Evolutionary conservation across 2,113 vertebrate species (phyloP).

Genomic region (Percina caprodes): DNA sequence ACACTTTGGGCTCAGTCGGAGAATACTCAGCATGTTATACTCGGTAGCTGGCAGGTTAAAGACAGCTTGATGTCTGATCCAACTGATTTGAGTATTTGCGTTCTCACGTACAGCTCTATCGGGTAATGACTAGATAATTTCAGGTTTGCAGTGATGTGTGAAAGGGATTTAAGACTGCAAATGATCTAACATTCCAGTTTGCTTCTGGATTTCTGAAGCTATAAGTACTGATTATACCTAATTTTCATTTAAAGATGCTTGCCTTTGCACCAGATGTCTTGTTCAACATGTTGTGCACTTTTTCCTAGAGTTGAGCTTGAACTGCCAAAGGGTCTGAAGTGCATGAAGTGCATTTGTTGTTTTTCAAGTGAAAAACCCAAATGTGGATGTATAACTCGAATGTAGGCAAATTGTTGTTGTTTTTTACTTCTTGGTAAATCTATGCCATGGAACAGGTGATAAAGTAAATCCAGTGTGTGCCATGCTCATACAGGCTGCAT

Average conservation of each 20-base stretch:
- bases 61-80: no score
- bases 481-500: slow-evolving; percentile 9
- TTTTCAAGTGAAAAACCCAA: background rate
- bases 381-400: background rate
- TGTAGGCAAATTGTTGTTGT: background rate
- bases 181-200: background rate
- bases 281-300: background rate
- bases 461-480: slow-evolving; percentile 12
- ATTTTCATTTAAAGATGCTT: slow-evolving; percentile 5
- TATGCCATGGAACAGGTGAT: background rate
- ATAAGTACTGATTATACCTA: background rate
- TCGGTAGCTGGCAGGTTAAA: no score
- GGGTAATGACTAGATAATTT: no score
- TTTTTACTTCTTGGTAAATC: background rate
- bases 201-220: background rate
- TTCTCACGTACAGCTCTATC: no score
- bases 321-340: background rate
- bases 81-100: no score
- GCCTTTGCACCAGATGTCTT: slow-evolving; percentile 4
- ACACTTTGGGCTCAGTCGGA: no score
- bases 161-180: background rate
- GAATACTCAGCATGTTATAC: no score
- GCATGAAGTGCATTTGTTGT: background rate
- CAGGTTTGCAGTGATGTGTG: no score
- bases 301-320: background rate